Evolutionary conservation across 2,888 invertebrate genomes (phyloP), one percentile per base, ranked within the genome.

Genomic region (Lasioglossum zephyrum): DNA sequence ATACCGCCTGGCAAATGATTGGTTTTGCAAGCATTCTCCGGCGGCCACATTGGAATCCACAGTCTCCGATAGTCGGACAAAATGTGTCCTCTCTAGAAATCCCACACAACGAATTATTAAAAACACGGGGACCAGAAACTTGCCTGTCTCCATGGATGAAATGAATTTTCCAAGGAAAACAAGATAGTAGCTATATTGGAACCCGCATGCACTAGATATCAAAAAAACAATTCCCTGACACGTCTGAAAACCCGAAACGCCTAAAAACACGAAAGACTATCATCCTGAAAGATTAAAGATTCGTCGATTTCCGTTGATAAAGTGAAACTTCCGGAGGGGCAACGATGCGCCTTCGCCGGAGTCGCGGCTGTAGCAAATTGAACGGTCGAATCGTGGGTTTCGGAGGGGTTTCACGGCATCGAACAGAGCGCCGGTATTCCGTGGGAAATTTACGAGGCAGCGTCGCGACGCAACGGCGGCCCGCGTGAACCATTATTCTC

Each of bases 401-500:
- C 8, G 6, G 36, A 16, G 6, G 66, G 31, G 66, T 18, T 36
- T 13, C 66, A 18, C 5, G 8, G 31, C 6, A 36, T 18, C 36
- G 66, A 36, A 18, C 36, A 9, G 26, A 26, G 18, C 36, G 18
- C 16, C 18, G 36, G 66, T 36, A 18, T 66, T 66, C 66, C 66
- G 16, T 18, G 18, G 66, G 36, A 66, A 66, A 66, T 66, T 66
- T 66, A 66, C 72, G 26, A 73, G 47, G 72, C 76, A 57, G 66
- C 73, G 81, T 57, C 57, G 57, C 78, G 49, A 70, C 84, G 60
- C 73, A 31, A 57, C 9, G 47, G 3, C 74, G 47, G 69, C 41
- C 63, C 63, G 26, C 75, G 60, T 63, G 66, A 5, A 57, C 74
- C 78, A 84, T 89, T 89, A 86, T 90, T 90, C 90, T 77, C 79